Percentiles rank a stretch among this genome's conserved stretches.
Evolutionary conservation across 1,140 invertebrate genomes (phyloP).

Genomic region (Maconellicoccus hirsutus): DNA sequence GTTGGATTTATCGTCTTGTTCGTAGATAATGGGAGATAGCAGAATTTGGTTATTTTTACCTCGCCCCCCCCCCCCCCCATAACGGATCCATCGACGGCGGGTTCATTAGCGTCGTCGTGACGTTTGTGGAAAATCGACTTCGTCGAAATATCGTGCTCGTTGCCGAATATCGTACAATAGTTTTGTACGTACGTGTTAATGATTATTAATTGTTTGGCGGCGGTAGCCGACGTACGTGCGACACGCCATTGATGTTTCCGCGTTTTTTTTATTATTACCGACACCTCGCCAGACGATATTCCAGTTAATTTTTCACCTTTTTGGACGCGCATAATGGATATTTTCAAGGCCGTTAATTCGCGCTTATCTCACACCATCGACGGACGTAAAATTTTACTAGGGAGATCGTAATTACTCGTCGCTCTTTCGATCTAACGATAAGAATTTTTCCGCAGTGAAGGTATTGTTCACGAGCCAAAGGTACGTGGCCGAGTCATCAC

Average conservation of each 20-base stretch:
- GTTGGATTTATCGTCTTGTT: no score
- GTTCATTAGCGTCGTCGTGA: no score
- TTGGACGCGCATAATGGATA: not conserved
- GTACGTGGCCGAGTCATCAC: not conserved
- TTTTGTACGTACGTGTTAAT: not conserved
- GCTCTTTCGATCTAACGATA: not conserved
- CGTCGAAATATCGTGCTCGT: not conserved
- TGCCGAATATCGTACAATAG: no score
- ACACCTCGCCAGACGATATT: conserved; percentile 6
- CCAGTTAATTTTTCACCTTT: not conserved
- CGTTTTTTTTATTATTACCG: not conserved
- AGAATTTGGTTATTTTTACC: no score
- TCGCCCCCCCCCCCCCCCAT: no score
- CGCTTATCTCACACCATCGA: not conserved
- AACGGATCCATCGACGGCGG: no score
- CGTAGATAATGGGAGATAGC: no score
- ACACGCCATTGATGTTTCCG: not conserved
- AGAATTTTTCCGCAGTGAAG: not conserved
- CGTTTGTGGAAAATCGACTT: no score
- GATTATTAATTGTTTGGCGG: not conserved
- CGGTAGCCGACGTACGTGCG: not conserved
- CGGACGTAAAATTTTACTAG: not conserved
- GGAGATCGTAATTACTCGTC: no score
- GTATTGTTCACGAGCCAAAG: no score
- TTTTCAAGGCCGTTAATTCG: not conserved